phyloP scores from a whole-genome alignment of 2,797 vertebrate species.

The Hydrocynus forskahlii region DNA sequence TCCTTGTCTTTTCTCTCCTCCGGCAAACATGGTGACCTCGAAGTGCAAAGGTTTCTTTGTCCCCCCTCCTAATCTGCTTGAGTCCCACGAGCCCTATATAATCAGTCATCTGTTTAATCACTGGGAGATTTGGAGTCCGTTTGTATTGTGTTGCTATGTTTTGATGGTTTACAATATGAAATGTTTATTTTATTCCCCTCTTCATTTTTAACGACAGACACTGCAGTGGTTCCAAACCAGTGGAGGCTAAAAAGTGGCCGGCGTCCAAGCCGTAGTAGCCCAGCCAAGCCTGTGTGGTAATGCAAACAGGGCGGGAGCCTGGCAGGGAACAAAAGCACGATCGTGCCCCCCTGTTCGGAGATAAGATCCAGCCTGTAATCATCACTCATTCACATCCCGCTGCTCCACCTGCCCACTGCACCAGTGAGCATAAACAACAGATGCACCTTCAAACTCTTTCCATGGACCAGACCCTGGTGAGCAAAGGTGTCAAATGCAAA shows the following conservation, averaged over 20 bases:
- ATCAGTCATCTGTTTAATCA: constrained; percentile 48
- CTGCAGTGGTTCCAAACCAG: constrained; percentile 21
- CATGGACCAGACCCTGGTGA: background rate
- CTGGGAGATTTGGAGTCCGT: constrained; percentile 30
- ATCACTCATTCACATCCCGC: constrained; percentile 72
- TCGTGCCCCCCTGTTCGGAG: constrained; percentile 43
- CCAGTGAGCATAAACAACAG: constrained; percentile 56
- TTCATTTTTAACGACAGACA: constrained; percentile 28
- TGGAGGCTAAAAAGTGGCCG: constrained; percentile 33
- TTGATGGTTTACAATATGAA: constrained; percentile 37
- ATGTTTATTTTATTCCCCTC: background rate
- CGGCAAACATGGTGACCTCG: constrained; percentile 33
- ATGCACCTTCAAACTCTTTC: constrained; percentile 32
- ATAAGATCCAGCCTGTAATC: constrained; percentile 71
- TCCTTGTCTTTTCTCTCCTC: constrained; percentile 24
- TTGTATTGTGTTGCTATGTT: constrained; percentile 25
- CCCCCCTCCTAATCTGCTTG: background rate
- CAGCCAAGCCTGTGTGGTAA: background rate
- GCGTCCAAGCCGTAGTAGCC: constrained; percentile 38
- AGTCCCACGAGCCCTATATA: constrained; percentile 24
- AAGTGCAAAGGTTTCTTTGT: constrained; percentile 33
- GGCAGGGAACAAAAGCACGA: constrained; percentile 39
- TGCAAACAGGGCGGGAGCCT: constrained; percentile 13
- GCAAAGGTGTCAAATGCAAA: too few relatives aligned
- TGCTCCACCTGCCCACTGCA: constrained; percentile 60